Evolutionary conservation across 2,888 invertebrate genomes (phyloP), one percentile per base, ranked within the genome.

Genomic region (Dugesia japonica): DNA sequence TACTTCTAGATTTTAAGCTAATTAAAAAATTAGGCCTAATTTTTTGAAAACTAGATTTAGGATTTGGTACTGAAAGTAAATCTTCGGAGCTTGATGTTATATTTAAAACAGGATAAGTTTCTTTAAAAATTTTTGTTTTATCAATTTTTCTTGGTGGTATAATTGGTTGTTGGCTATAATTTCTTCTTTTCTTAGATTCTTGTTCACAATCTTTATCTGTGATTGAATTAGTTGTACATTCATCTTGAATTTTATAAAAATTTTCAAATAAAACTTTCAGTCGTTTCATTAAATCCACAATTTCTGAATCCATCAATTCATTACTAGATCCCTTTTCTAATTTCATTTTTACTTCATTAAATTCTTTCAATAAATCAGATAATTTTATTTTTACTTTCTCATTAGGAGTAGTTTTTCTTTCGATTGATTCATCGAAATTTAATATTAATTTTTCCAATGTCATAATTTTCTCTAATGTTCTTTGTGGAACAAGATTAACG

Each of bases 391-490:
- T 56, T 1, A 56, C 56, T 20, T n/a, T 56, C 1, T 56, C 20
- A 23, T n/a, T 56, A n/a, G 56, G 23, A n/a, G n/a, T 56, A 56
- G 4, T 56, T 7, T 20, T 56, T 23, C 23, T 23, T 7, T 56
- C 56, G 17, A 56, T 56, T 20, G 56, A 56, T 1, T 56, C 56
- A 4, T 56, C 23, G n/a, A 23, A n/a, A 56, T 56, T 56, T 56
- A 56, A 56, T 9, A 56, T 56, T n/a, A 56, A 56, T 7, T 56
- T 56, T n/a, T 56, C 56, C n/a, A 56, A 56, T 56, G n/a, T n/a
- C 23, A 56, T 56, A 13, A 56, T 56, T 56, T 56, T 56, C n/a
- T 56, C 20, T n/a, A 56, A 56, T n/a, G 56, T 56, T 56, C 56
- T 4, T n/a, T 56, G 56, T 9, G 56, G 56, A 20, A 56, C 56